Evolutionary conservation across 2,888 invertebrate species (phyloP), one percentile per base, ranked within the genome.

Genomic region (Ectemnius cavifrons): DNA sequence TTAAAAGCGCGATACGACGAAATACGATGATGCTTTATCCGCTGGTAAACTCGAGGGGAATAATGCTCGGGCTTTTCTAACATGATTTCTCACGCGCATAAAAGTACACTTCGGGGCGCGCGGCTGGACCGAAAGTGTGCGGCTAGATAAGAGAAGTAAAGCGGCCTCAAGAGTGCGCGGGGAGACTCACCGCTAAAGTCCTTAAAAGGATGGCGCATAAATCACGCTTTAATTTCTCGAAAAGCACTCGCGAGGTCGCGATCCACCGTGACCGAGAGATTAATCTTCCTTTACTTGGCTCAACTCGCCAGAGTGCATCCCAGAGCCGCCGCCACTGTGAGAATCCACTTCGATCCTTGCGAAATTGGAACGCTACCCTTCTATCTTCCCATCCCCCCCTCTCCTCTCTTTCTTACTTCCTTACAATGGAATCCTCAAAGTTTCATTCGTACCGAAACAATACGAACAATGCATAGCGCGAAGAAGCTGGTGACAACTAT

Each of bases 121-220:
- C 6, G 37, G 37, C 37, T 37, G 37, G 0, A 8, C 37, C 37
- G 8, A 37, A 37, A 37, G 37, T 37, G 28, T 37, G 37, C 37
- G 18, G 8, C 27, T 37, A 46, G 20, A 28, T 66, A 73, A 63
- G 80, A 76, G 79, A 69, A 69, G 72, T 69, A 66, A 74, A 71
- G n/a, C 75, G 79, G 52, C 70, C 76, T 70, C 67, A 68, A 8
- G 37, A 37, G 37, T 37, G 64, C 59, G 64, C 73, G 68, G 3
- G n/a, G n/a, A n/a, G n/a, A 20, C 63, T 57, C 49, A 4, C 56
- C 18, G 70, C 66, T 67, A 68, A 45, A 63, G 56, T 72, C 70
- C 66, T 62, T 81, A 75, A 77, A 81, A 81, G 80, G 72, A 70
- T 58, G 63, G 75, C 73, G 73, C 67, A 81, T 75, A 73, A 80